These are phyloP conservation scores for Heliconius aoede DNA, from an alignment of 2,888 invertebrate genomes.

Conservation along the genomic window DNA sequence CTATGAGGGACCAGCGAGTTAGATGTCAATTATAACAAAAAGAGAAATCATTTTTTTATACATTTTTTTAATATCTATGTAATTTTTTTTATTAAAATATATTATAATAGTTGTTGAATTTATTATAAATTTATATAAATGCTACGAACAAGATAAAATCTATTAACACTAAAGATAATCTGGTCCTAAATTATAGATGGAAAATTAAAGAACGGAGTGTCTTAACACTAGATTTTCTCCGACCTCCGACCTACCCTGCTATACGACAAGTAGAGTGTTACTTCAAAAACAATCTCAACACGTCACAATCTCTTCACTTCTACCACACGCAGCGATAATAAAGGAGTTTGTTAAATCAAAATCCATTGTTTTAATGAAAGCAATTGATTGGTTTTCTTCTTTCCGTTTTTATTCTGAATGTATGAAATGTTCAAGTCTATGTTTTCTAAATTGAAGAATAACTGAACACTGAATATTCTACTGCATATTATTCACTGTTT, in stretches of 20 bases:
- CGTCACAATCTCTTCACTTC: constrained; percentile 13
- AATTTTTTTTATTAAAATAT: no score
- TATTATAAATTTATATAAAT: no score
- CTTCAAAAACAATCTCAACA: background rate
- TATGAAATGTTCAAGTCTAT: constrained; percentile 24
- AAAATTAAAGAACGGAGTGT: no score
- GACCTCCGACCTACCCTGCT: no score
- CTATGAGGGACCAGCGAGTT: constrained; percentile 2
- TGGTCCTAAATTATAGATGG: no score
- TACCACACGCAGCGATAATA: constrained; percentile 26
- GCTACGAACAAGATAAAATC: no score
- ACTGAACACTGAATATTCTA: constrained; percentile 9
- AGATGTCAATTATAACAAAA: no score
- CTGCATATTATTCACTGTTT: background rate
- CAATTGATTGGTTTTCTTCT: constrained; percentile 41
- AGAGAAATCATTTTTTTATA: no score
- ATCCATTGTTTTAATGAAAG: constrained; percentile 45
- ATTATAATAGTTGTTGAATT: no score
- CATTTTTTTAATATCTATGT: no score
- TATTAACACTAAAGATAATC: no score
- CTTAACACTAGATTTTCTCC: no score
- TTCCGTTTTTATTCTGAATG: constrained; percentile 30
- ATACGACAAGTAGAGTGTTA: background rate
- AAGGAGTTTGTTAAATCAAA: constrained; percentile 47
- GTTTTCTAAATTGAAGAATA: constrained; percentile 13